A percentile compares a stretch with the other conserved stretches of the same genome.
Evolutionary conservation across 2,888 invertebrate species (phyloP).

Genomic region (Eilema caniola): DNA sequence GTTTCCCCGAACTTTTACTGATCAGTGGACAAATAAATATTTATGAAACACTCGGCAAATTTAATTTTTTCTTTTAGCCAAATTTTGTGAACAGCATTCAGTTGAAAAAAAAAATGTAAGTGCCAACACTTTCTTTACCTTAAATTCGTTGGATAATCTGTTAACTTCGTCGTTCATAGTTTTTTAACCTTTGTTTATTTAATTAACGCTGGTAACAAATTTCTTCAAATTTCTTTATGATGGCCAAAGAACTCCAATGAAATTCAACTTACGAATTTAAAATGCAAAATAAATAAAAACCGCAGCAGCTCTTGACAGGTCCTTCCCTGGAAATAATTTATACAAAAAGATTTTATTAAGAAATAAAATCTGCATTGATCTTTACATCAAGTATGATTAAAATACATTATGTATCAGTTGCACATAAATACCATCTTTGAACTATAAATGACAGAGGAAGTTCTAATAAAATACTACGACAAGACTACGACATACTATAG

Average conservation of each 20-base stretch:
- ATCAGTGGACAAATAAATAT: constrained; percentile 2
- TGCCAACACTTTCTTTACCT: background rate
- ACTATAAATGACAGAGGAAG: no score
- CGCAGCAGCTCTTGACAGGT: background rate
- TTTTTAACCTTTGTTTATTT: constrained; percentile 1
- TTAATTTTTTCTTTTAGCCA: background rate
- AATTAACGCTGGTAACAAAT: no score
- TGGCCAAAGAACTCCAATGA: background rate
- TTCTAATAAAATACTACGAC: no score
- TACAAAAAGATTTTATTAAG: background rate
- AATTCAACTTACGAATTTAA: background rate
- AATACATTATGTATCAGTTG: background rate
- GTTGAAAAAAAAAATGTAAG: background rate
- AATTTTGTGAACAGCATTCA: background rate
- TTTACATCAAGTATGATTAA: background rate
- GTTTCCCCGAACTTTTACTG: background rate
- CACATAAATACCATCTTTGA: background rate
- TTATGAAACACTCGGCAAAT: background rate
- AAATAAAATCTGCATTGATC: background rate
- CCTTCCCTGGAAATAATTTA: background rate
- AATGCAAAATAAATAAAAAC: background rate
- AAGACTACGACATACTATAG: background rate
- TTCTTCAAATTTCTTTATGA: background rate
- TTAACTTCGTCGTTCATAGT: background rate
- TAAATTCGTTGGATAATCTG: background rate